Conservation (phyloP, 1,140 invertebrate species). For the Ips nitidus region DNA sequence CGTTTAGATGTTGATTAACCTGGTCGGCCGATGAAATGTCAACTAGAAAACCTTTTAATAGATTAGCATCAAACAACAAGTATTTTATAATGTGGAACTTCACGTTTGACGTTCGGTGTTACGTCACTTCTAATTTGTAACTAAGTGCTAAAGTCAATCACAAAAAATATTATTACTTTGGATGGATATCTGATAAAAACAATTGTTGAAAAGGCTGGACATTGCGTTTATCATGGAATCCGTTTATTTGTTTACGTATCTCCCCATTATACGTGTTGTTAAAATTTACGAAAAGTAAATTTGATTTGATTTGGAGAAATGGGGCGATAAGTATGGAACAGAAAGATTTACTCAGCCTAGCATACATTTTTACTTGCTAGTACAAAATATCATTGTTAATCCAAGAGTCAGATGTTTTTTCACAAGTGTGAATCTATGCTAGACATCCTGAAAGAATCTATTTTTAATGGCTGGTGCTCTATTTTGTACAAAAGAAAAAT, state of each 20-base stretch:
- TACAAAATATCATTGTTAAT: slow-evolving; percentile 33
- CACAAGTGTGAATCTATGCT: background rate
- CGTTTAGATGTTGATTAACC: slow-evolving; percentile 8
- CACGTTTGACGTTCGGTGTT: slow-evolving; percentile 33
- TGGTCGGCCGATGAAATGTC: slow-evolving; percentile 28
- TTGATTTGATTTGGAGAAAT: background rate
- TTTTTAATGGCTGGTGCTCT: slow-evolving; percentile 30
- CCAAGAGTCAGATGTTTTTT: background rate
- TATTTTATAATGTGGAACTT: slow-evolving; percentile 16
- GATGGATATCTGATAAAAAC: slow-evolving; percentile 31
- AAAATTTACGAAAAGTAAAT: too few relatives aligned
- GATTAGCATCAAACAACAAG: slow-evolving; percentile 28
- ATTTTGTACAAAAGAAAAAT: slow-evolving; percentile 31
- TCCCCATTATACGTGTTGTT: too few relatives aligned
- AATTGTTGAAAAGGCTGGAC: slow-evolving; percentile 32
- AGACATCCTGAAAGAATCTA: slow-evolving; percentile 7
- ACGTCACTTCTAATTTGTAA: slow-evolving; percentile 18
- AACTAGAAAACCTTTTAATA: slow-evolving; percentile 27
- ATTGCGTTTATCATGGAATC: slow-evolving; percentile 31
- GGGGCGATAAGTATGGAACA: background rate
- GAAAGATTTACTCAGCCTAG: slow-evolving; percentile 6
- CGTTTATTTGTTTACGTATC: background rate
- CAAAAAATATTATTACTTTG: background rate
- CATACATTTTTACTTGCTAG: slow-evolving; percentile 25
- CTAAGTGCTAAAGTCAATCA: slow-evolving; percentile 37